A percentile compares a stretch with the other conserved stretches of the same genome.
phyloP scores from a whole-genome alignment of 2,888 invertebrate genomes.

The Drosophila dives region DNA sequence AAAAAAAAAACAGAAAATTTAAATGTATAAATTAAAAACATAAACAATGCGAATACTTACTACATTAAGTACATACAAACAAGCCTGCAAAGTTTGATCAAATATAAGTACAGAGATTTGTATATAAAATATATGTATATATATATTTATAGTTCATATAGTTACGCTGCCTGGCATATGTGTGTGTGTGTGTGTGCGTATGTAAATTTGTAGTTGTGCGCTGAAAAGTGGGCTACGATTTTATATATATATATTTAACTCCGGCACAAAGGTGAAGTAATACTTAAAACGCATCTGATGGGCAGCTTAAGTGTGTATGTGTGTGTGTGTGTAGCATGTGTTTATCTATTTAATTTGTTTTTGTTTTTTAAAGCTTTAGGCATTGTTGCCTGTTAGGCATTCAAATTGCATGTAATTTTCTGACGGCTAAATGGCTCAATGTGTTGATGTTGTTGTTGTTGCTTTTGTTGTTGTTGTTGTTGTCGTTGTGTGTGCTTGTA shows the following conservation, averaged over 20 bases:
- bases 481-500: constrained; percentile 22
- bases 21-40: constrained; percentile 10
- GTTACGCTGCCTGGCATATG: constrained; percentile 27
- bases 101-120: constrained; percentile 54
- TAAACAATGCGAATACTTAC: constrained; percentile 69
- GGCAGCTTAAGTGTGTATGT: constrained; percentile 7
- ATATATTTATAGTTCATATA: constrained; percentile 17
- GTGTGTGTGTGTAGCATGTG: constrained; percentile 9
- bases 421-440: constrained; percentile 18
- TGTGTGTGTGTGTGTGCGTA: constrained; percentile 21
- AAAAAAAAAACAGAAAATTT: constrained; percentile 8
- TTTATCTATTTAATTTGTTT: constrained; percentile 34
- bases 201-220: constrained; percentile 17
- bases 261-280: constrained; percentile 38
- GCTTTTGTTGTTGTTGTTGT: constrained; percentile 19
- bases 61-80: constrained; percentile 81
- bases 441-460: constrained; percentile 22
- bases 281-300: constrained; percentile 34
- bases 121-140: constrained; percentile 27
- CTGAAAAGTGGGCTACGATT: constrained; percentile 30
- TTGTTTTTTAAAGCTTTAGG: constrained; percentile 26
- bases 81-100: constrained; percentile 80
- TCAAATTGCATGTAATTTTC: constrained; percentile 30
- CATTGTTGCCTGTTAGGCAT: constrained; percentile 29
- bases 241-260: constrained; percentile 17